These are phyloP conservation scores for Nyctibius grandis DNA, from an alignment of 2,797 vertebrate genomes.

Conservation along the genomic window DNA sequence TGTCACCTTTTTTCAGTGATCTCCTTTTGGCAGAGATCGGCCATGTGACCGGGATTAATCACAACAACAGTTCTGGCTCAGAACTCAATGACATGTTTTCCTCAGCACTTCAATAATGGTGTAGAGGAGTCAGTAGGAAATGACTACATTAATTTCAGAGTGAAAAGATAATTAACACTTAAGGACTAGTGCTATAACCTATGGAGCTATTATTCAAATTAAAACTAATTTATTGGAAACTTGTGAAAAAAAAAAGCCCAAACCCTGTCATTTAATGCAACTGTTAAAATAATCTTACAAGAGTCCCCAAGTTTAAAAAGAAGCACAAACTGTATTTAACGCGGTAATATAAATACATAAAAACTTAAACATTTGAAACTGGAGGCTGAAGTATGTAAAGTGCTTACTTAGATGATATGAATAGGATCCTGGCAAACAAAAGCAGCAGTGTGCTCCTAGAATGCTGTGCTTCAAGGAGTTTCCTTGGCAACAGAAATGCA, in stretches of 20 bases:
- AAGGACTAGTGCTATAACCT: slow-evolving; percentile 72
- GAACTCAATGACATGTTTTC: slow-evolving; percentile 79
- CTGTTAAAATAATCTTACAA: slow-evolving; percentile 55
- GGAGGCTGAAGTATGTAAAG: slow-evolving; percentile 72
- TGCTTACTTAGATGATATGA: slow-evolving; percentile 78
- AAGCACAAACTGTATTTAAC: slow-evolving; percentile 53
- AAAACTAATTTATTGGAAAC: slow-evolving; percentile 73
- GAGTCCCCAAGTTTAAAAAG: background rate
- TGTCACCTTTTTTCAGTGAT: slow-evolving; percentile 84
- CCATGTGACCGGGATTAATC: slow-evolving; percentile 83
- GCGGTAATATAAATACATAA: slow-evolving; percentile 54
- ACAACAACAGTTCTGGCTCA: slow-evolving; percentile 77
- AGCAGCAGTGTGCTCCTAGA: slow-evolving; percentile 82
- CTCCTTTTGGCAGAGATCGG: slow-evolving; percentile 80
- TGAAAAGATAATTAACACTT: slow-evolving; percentile 80
- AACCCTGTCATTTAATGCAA: slow-evolving; percentile 12
- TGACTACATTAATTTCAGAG: slow-evolving; percentile 78
- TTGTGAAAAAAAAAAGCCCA: slow-evolving; percentile 18
- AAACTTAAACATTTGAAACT: slow-evolving; percentile 68
- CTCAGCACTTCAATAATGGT: slow-evolving; percentile 74
- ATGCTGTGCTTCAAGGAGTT: slow-evolving; percentile 82
- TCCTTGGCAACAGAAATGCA: slow-evolving; percentile 83
- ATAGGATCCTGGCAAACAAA: slow-evolving; percentile 81
- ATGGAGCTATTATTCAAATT: slow-evolving; percentile 76
- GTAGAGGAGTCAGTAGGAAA: slow-evolving; percentile 76